phyloP scores from a whole-genome alignment of 2,797 vertebrate genomes.

The Notolabrus celidotus region DNA sequence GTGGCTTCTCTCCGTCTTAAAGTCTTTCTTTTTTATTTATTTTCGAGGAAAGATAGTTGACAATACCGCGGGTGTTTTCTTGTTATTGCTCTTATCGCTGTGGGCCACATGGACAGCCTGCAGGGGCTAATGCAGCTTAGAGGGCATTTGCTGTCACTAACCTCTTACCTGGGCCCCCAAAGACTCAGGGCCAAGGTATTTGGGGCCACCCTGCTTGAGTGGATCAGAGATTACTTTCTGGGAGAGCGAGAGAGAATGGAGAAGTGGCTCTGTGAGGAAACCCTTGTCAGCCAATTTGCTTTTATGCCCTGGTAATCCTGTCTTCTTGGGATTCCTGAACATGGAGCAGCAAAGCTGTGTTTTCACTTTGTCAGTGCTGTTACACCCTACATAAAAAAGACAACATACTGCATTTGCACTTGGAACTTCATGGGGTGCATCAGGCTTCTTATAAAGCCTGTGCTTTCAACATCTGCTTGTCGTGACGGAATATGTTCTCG shows the following conservation, averaged over 20 bases:
- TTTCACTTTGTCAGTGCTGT: slow-evolving; percentile 34
- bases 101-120: slow-evolving; percentile 62
- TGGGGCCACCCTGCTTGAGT: slow-evolving; percentile 34
- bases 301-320: slow-evolving; percentile 62
- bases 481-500: not conserved
- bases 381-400: slow-evolving; percentile 30
- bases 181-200: slow-evolving; percentile 45
- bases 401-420: slow-evolving; percentile 19
- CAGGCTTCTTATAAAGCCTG: not conserved
- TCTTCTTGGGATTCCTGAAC: slow-evolving; percentile 39
- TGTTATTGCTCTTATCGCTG: slow-evolving; percentile 70
- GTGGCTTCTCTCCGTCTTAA: slow-evolving; percentile 44
- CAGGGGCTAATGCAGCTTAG: slow-evolving; percentile 72
- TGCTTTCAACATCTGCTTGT: not conserved
- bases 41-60: slow-evolving; percentile 23
- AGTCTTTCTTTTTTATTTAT: slow-evolving; percentile 36
- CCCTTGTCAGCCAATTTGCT: slow-evolving; percentile 66
- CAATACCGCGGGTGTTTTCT: slow-evolving; percentile 40
- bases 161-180: slow-evolving; percentile 72
- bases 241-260: slow-evolving; percentile 42
- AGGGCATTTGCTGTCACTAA: slow-evolving; percentile 69
- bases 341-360: slow-evolving; percentile 36
- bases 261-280: slow-evolving; percentile 44
- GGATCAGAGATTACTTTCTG: slow-evolving; percentile 61
- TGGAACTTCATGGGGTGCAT: slow-evolving; percentile 1